Base-by-base conservation (phyloP, 2,113 vertebrate genomes). In the Bombycilla garrulus region DNA sequence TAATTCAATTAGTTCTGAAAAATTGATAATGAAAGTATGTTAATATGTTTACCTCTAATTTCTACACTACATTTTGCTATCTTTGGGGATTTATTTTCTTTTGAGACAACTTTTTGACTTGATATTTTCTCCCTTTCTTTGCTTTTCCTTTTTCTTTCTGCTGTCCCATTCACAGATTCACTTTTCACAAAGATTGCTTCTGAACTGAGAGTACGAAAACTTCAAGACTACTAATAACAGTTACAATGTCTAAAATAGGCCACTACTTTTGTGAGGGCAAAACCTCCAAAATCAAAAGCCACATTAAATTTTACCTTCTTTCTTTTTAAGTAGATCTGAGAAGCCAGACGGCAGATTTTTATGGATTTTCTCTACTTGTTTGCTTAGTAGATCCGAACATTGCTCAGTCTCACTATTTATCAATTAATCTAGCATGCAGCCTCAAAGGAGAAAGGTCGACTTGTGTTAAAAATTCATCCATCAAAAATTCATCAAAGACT, bases 401-500 rank as follows among this genome's bases (percentile, higher is more conserved):
- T 97, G 95, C 96, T 97, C 97, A 97, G 96, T 96, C 97, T 96
- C 95, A 96, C 97, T 98, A 97, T 98, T 98, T 98, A 98, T 98
- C 98, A 98, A 98, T 98, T 98, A 98, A 98, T 98, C 97, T 95
- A 96, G 96, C 97, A 97, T 97, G 92, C 91, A 97, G 96, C 95
- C 98, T 98, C 97, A 98, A 98, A 98, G 97, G 96, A 97, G 97
- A 97, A 97, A 97, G 97, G 97, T 97, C 96, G 92, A 96, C 96
- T 97, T 94, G 96, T 97, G 98, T 98, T 98, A 98, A 98, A 98
- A 98, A 98, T 98, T 97, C 97, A 97, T 96, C 95, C 96, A 98
- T 98, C 97, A 98, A 98, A 98, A 98, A 98, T 98, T 98, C 98
- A 98, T 98, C 98, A 98, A 98, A 98, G 97, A 74, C 94, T 97